These are phyloP conservation scores for Crepidodera aurea DNA, from an alignment of 2,888 invertebrate genomes.

Conservation along the genomic window DNA sequence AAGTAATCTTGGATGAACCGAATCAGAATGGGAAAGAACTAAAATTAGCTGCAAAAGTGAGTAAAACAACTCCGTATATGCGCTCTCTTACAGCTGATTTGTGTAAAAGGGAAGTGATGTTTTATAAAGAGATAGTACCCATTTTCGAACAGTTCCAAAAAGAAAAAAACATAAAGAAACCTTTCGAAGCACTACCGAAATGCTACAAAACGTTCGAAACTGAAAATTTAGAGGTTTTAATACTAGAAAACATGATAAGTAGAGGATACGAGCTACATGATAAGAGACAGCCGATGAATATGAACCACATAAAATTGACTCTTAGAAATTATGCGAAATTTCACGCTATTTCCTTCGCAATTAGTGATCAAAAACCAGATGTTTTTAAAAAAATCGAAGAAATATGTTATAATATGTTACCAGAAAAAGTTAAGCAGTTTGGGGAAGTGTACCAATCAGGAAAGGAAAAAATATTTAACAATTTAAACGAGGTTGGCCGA, in stretches of 20 bases:
- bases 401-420: neutral
- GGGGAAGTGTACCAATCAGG: neutral
- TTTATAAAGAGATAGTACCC: slow-evolving; percentile 42
- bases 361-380: slow-evolving; percentile 29
- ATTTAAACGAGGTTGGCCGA: slow-evolving; percentile 12
- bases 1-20: slow-evolving; percentile 32
- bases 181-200: slow-evolving; percentile 34
- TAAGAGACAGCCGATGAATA: slow-evolving; percentile 26
- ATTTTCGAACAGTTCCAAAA: slow-evolving; percentile 35
- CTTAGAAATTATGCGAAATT: slow-evolving; percentile 36
- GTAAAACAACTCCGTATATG: slow-evolving; percentile 9
- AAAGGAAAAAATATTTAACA: neutral
- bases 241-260: slow-evolving; percentile 35
- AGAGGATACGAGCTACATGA: slow-evolving; percentile 35
- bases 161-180: slow-evolving; percentile 18
- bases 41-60: slow-evolving; percentile 25
- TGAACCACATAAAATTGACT: slow-evolving; percentile 32
- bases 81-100: slow-evolving; percentile 25
- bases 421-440: neutral
- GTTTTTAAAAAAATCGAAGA: slow-evolving; percentile 22
- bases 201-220: slow-evolving; percentile 32
- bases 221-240: slow-evolving; percentile 28
- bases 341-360: slow-evolving; percentile 42
- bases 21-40: slow-evolving; percentile 32
- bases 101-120: slow-evolving; percentile 41